These are phyloP conservation scores for Hypomesus transpacificus DNA, from an alignment of 2,113 vertebrate genomes.

Conservation along the genomic window DNA sequence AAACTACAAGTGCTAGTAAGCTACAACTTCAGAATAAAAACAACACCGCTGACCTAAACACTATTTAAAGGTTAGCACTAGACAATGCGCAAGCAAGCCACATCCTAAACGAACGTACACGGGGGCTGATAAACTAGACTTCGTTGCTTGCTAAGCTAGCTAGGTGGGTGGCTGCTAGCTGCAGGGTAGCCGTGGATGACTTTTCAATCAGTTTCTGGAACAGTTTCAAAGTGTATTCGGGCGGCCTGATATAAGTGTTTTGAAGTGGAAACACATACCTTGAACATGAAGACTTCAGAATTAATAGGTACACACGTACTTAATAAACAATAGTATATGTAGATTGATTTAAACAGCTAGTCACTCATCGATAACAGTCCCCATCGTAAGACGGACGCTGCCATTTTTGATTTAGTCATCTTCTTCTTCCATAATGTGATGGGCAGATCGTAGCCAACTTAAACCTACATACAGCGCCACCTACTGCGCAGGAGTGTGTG, in stretches of 20 bases:
- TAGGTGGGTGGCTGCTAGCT: neutral
- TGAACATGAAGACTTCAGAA: constrained; percentile 56
- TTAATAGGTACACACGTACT: neutral
- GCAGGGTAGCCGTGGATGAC: neutral
- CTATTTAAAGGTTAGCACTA: neutral
- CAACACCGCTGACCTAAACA: too few species aligned
- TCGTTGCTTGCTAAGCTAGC: neutral
- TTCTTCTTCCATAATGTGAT: neutral
- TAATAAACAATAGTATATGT: neutral
- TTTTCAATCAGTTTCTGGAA: neutral
- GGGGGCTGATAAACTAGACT: neutral
- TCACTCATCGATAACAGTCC: constrained; percentile 31
- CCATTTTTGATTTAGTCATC: constrained; percentile 47
- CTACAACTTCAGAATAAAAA: too few species aligned
- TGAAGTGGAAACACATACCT: constrained; percentile 40
- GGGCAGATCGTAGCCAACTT: too few species aligned
- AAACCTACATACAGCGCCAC: too few species aligned
- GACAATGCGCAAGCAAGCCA: too few species aligned
- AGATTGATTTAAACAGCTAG: constrained; percentile 39
- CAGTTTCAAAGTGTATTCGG: neutral
- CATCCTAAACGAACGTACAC: too few species aligned
- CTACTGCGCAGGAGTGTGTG: too few species aligned
- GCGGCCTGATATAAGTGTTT: neutral
- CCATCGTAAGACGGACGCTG: constrained; percentile 56
- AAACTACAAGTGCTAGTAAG: too few species aligned